phyloP scores from a whole-genome alignment of 2,113 vertebrate species.

The Polyodon spathula region DNA sequence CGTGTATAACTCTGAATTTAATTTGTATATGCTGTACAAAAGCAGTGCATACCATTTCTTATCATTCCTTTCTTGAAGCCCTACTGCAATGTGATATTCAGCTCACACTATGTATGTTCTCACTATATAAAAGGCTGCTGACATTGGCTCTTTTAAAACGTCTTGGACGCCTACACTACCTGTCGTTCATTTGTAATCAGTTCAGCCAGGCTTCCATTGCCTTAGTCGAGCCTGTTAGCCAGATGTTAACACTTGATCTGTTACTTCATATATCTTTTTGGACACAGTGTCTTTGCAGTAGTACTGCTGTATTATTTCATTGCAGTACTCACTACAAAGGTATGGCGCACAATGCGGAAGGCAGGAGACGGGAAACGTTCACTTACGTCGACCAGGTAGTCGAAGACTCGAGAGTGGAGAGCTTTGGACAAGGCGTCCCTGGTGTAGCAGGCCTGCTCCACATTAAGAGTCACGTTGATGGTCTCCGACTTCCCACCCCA shows the following conservation, averaged over 20 bases:
- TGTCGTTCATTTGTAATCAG: background rate
- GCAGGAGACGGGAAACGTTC: background rate
- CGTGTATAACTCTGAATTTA: too few species aligned
- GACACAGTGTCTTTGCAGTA: too few species aligned
- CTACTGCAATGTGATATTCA: background rate
- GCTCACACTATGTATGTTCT: background rate
- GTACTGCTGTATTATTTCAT: too few species aligned
- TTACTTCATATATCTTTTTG: too few species aligned
- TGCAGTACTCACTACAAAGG: too few species aligned
- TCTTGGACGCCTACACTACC: background rate
- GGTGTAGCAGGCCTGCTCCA: slow-evolving; percentile 93
- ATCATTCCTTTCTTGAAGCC: too few species aligned
- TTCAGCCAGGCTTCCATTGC: background rate
- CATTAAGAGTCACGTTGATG: slow-evolving; percentile 88
- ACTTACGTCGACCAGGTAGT: slow-evolving; percentile 87
- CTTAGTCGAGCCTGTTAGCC: background rate
- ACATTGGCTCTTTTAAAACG: background rate
- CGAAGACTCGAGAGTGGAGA: slow-evolving; percentile 83
- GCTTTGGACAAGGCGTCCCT: slow-evolving; percentile 92
- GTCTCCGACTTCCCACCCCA: slow-evolving; percentile 89
- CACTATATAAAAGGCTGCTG: background rate
- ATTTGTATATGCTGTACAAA: too few species aligned
- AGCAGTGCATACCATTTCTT: too few species aligned
- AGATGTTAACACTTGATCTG: slow-evolving; percentile 4
- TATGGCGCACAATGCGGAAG: too few species aligned